Evolutionary conservation across 2,888 invertebrate genomes (phyloP), one percentile per base, ranked within the genome.

Genomic region (Synergus japonicus): DNA sequence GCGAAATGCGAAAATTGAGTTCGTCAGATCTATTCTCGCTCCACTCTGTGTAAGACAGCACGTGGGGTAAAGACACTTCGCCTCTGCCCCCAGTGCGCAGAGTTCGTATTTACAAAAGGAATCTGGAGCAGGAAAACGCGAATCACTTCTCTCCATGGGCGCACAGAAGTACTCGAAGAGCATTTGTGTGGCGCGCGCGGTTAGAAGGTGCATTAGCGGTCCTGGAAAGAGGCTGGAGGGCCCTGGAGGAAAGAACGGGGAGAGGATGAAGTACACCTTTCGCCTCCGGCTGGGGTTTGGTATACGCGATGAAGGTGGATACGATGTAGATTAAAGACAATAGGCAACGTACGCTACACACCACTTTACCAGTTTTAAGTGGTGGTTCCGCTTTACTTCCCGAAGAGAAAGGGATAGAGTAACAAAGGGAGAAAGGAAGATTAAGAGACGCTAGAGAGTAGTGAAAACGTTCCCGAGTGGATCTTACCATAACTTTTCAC

Each of bases 361-460:
- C 76, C 60, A 76, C 76, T 76, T 76, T 76, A 76, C 54, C 58
- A 76, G 76, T 76, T 76, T 76, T 76, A 76, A 76, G 60, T 76
- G 58, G 58, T 76, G 76, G 58, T 76, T 76, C 58, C 60, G 76
- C 58, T 76, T 58, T 41, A 13, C 76, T 76, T 54, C 58, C 41
- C 60, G 58, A 44, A 60, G 58, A 76, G 10, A 76, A 18, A 60
- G 22, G 4, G 60, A 13, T 15, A n/a, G 12, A 65, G 15, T 15
- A 18, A 18, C 15, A 37, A n/a, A 15, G 15, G 5, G 49, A 15
- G 22, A 8, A 2, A 8, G n/a, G 54, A 9, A 9, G 54, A 69
- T 69, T 69, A 12, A 69, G 67, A 69, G 69, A 29, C 22, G 69
- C 69, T 69, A 22, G 15, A 69, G 69, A 67, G 46, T 13, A 67